phyloP scores from a whole-genome alignment of 2,888 invertebrate genomes.

The Cephonodes hylas region DNA sequence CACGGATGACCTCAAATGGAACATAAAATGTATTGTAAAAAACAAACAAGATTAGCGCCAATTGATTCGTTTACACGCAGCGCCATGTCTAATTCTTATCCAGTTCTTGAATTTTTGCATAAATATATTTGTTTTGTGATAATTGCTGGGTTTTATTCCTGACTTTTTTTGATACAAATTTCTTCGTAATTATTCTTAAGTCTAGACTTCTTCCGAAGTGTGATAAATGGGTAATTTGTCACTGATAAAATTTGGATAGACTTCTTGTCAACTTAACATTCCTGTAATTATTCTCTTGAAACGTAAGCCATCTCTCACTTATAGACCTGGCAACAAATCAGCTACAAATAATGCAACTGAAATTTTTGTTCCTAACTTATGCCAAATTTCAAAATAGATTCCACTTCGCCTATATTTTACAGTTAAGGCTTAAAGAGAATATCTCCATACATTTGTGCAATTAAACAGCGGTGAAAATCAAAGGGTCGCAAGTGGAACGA shows the following conservation, averaged over 20 bases:
- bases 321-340: no score
- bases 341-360: no score
- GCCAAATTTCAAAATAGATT: no score
- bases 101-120: conserved; percentile 4
- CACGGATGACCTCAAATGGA: conserved; percentile 16
- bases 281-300: no score
- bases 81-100: conserved; percentile 4
- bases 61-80: conserved; percentile 18
- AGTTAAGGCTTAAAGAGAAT: background rate
- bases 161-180: background rate
- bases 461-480: conserved; percentile 11
- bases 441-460: background rate
- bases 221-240: no score
- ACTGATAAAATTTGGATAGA: no score
- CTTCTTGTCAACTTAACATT: no score
- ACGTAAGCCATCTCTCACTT: no score
- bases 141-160: background rate
- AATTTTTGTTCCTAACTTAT: no score
- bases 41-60: conserved; percentile 13
- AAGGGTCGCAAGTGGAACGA: conserved; percentile 15
- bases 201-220: background rate
- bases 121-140: conserved; percentile 11
- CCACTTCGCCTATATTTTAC: no score
- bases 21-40: background rate
- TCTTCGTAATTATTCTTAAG: background rate